A percentile compares a stretch with the other conserved stretches of the same genome.
Evolutionary conservation across 2,113 vertebrate genomes (phyloP).

Genomic region (Microtus richardsoni): DNA sequence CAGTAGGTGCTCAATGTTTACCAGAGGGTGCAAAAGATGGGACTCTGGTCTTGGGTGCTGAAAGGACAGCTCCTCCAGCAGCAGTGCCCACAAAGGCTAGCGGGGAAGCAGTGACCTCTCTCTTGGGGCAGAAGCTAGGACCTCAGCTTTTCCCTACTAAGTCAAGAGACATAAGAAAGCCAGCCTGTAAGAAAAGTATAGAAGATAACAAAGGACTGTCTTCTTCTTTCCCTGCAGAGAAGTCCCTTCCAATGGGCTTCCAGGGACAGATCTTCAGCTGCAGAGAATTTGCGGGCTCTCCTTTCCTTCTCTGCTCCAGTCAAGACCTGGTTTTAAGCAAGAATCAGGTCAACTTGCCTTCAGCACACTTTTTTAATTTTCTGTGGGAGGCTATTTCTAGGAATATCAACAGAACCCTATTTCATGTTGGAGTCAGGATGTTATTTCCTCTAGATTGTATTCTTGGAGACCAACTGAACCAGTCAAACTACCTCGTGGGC

Average conservation of each 20-base stretch:
- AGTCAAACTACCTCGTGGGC: neutral
- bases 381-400: slow-evolving; percentile 52
- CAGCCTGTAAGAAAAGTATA: neutral
- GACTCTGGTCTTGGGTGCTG: slow-evolving; percentile 66
- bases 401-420: slow-evolving; percentile 61
- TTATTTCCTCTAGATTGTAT: neutral
- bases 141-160: neutral
- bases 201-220: neutral
- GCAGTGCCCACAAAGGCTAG: neutral
- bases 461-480: neutral
- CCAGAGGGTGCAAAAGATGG: neutral
- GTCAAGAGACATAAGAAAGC: slow-evolving; percentile 27
- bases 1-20: slow-evolving; percentile 42
- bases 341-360: slow-evolving; percentile 70
- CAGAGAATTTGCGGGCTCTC: neutral
- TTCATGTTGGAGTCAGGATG: slow-evolving; percentile 40
- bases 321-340: slow-evolving; percentile 74
- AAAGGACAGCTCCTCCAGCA: slow-evolving; percentile 81
- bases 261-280: neutral
- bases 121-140: neutral
- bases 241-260: neutral
- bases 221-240: neutral
- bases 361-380: slow-evolving; percentile 35
- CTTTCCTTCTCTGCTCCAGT: neutral
- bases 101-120: neutral